A percentile compares a stretch with the other conserved stretches of the same genome.
Conservation (phyloP, 2,888 invertebrate species). For the Drosophila eohydei region DNA sequence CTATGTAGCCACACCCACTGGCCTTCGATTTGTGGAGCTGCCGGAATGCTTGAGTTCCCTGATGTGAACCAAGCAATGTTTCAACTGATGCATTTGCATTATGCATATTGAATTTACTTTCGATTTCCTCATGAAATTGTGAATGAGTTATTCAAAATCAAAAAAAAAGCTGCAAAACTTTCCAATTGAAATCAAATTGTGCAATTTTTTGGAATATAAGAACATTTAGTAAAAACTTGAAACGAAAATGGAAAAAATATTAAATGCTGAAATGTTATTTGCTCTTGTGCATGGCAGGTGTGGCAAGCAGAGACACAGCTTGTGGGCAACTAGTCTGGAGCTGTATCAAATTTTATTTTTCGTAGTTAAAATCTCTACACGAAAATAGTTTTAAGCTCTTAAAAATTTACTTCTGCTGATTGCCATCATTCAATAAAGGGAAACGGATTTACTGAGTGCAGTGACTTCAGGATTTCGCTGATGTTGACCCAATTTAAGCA, state of each 20-base stretch:
- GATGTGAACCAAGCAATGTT: neutral
- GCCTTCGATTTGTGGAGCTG: neutral
- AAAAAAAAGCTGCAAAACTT: conserved; percentile 7
- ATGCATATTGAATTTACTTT: neutral
- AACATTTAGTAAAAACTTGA: neutral
- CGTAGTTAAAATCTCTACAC: neutral
- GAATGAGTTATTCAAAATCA: conserved; percentile 1
- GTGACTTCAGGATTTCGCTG: conserved; percentile 27
- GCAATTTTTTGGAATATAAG: neutral
- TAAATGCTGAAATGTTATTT: neutral
- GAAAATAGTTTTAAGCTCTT: neutral
- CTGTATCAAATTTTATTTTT: neutral
- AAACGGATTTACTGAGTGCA: conserved; percentile 1
- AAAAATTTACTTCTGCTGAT: neutral
- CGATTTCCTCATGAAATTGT: neutral
- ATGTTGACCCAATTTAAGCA: conserved; percentile 41
- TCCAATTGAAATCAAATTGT: conserved; percentile 18
- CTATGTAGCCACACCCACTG: conserved; percentile 7
- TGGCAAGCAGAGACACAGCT: neutral
- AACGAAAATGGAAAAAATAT: neutral
- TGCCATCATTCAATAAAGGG: conserved; percentile 6
- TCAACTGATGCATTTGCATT: neutral
- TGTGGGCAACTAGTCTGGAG: neutral
- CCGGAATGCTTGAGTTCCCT: neutral
- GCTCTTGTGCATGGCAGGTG: neutral